Evolutionary conservation across 2,888 invertebrate genomes (phyloP), one percentile per base, ranked within the genome.

Genomic region (Rhagium mordax): DNA sequence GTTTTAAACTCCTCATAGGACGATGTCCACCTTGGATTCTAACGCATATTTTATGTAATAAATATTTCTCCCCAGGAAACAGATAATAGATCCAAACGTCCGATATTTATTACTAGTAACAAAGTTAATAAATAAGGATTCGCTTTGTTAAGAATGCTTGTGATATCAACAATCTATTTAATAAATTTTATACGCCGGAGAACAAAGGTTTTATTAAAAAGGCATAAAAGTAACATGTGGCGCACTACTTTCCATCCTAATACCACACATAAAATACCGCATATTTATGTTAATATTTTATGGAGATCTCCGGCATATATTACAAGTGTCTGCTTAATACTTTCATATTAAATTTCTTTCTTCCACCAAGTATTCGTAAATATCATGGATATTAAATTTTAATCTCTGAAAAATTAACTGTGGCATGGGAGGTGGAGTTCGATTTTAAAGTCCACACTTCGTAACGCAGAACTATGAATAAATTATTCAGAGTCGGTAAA

Each of bases 201-300:
- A 29, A 49, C 67, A 68, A 65, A 66, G 71, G 70, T 72, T 70
- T 55, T 49, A 70, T 70, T 55, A 78, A 78, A 75, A 75, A 77
- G 72, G 70, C 71, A 71, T 76, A 77, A 78, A 66, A 79, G 77
- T 72, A 79, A 78, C 80, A 81, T 79, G 79, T 79, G 81, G 79
- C 74, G 78, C 72, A 70, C 79, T 74, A 75, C 77, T 79, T 79
- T 78, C 75, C 80, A 77, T 76, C 78, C 75, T 81, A 79, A 79
- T 81, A 76, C 75, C 76, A 73, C 73, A 81, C 77, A 79, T 81
- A 79, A 77, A 78, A 78, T 76, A 77, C 72, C 73, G 76, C 77
- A 76, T 82, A 80, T 81, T 82, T 82, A 82, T 81, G 79, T 76
- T 79, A 81, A 82, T 82, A 75, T 70, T 77, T 79, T 76, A 76